A percentile compares a stretch with the other conserved stretches of the same genome.
These are phyloP conservation scores for Tachysurus fulvidraco DNA, from an alignment of 2,113 vertebrate species.

Conservation along the genomic window DNA sequence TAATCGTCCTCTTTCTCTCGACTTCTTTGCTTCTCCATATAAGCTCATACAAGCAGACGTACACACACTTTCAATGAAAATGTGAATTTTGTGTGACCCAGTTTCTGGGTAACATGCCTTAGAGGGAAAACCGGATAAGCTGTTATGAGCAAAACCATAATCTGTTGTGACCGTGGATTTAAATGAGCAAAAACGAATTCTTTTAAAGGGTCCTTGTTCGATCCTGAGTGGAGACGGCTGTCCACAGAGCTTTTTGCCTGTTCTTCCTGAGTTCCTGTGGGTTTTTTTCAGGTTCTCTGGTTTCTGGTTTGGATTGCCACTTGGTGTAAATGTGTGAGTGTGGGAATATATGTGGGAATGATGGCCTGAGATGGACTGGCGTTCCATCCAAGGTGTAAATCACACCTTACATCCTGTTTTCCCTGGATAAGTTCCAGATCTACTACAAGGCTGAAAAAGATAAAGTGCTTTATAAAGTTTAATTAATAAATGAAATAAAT, in stretches of 20 bases:
- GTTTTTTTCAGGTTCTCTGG: background rate
- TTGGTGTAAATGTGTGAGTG: background rate
- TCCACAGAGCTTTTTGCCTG: background rate
- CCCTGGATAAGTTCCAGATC: background rate
- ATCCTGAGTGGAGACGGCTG: background rate
- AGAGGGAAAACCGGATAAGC: background rate
- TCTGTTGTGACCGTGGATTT: background rate
- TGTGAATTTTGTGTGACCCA: background rate
- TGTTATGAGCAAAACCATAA: background rate
- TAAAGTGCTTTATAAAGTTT: background rate
- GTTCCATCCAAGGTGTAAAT: background rate
- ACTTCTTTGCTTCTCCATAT: background rate
- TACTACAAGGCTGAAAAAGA: background rate
- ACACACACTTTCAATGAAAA: background rate
- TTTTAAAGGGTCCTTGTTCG: background rate
- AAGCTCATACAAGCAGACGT: background rate
- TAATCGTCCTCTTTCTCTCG: background rate
- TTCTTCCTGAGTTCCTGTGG: background rate
- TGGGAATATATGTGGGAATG: background rate
- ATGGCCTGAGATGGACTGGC: background rate
- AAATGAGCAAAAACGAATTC: background rate
- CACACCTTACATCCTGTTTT: background rate
- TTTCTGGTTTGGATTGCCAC: background rate
- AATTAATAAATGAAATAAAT: background rate
- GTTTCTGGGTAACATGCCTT: slow-evolving; percentile 3